phyloP scores from a whole-genome alignment of 2,113 vertebrate species.

The Tychaedon coryphoeus region DNA sequence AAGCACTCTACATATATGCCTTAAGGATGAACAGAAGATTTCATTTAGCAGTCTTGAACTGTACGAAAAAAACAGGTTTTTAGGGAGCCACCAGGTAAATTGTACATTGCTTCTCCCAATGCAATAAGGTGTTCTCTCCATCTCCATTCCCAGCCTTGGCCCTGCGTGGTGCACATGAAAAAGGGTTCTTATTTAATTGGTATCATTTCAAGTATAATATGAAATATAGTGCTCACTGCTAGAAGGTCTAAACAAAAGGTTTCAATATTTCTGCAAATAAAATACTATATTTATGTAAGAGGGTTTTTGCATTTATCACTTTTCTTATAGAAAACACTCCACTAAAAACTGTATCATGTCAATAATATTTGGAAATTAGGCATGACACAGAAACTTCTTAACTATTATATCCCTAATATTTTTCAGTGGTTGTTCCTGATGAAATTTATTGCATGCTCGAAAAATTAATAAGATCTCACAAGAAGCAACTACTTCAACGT shows the following conservation, averaged over 20 bases:
- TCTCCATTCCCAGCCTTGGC: background rate
- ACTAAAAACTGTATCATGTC: background rate
- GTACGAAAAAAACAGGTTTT: background rate
- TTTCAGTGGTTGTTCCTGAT: background rate
- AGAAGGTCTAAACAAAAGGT: background rate
- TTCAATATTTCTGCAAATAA: background rate
- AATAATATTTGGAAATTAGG: background rate
- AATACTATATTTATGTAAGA: background rate
- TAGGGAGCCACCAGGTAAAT: background rate
- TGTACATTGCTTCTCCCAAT: rapidly evolving
- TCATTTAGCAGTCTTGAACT: background rate
- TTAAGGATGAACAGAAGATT: background rate
- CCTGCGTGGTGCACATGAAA: rapidly evolving
- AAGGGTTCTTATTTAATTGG: background rate
- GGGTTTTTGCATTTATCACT: background rate
- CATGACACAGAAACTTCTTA: background rate
- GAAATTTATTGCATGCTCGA: background rate
- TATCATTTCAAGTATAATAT: background rate
- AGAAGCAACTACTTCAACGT: background rate
- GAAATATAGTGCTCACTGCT: background rate
- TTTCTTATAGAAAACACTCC: background rate
- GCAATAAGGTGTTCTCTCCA: background rate
- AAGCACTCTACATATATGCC: rapidly evolving
- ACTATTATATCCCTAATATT: background rate
- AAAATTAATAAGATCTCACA: background rate